A percentile compares a stretch with the other conserved stretches of the same genome.
phyloP scores from a whole-genome alignment of 2,797 vertebrate genomes.

The Tapera naevia region DNA sequence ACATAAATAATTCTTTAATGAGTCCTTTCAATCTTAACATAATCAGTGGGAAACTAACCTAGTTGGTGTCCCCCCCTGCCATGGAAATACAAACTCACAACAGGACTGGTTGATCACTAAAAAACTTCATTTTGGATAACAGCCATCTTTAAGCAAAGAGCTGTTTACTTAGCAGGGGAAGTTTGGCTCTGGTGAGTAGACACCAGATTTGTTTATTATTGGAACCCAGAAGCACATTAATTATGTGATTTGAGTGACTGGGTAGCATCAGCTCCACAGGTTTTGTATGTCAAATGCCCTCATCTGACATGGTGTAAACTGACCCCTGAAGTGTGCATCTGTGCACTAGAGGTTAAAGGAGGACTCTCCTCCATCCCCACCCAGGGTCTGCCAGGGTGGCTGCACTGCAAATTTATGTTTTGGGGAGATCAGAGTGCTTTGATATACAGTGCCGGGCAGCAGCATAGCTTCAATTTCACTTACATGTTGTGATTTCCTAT shows the following conservation, averaged over 20 bases:
- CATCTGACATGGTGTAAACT: conserved; percentile 16
- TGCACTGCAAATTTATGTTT: conserved; percentile 24
- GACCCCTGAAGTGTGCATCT: conserved; percentile 33
- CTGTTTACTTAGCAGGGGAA: conserved; percentile 34
- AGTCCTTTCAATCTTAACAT: conserved; percentile 18
- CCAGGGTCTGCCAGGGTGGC: conserved; percentile 21
- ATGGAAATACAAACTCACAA: conserved; percentile 16
- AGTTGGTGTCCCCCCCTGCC: background rate
- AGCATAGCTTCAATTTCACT: conserved; percentile 69
- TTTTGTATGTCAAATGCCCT: conserved; percentile 37
- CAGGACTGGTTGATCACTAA: background rate
- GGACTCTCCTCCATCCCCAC: conserved; percentile 38
- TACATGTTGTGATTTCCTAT: conserved; percentile 69
- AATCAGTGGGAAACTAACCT: conserved; percentile 5
- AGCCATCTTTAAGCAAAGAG: conserved; percentile 41
- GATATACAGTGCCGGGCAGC: conserved; percentile 54
- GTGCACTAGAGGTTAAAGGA: conserved; percentile 38
- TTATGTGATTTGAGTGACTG: conserved; percentile 70
- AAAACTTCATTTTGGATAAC: conserved; percentile 28
- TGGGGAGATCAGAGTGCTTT: conserved; percentile 12
- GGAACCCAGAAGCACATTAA: conserved; percentile 68
- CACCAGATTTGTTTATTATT: conserved; percentile 73
- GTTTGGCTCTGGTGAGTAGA: conserved; percentile 45
- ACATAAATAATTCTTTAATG: conserved; percentile 24
- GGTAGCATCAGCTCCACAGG: conserved; percentile 55